Percentiles rank a stretch among this genome's conserved stretches.
These are phyloP conservation scores for Notolepis coatsorum DNA, from an alignment of 2,797 vertebrate genomes.

Conservation along the genomic window DNA sequence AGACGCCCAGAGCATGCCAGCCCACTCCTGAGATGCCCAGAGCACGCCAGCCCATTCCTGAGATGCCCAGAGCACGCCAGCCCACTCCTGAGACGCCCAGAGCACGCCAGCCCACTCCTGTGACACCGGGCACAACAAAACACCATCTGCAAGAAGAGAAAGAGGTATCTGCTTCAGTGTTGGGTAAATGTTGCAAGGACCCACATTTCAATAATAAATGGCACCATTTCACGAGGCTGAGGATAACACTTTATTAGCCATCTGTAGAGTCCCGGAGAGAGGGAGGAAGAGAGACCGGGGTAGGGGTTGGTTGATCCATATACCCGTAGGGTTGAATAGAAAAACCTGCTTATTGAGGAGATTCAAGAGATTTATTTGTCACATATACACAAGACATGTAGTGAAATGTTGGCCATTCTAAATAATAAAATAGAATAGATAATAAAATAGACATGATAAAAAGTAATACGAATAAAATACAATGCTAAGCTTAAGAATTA, in stretches of 20 bases:
- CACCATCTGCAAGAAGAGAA: constrained; percentile 5
- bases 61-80: too few relatives aligned
- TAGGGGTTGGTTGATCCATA: constrained; percentile 37
- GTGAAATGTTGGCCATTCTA: too few relatives aligned
- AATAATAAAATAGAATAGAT: too few relatives aligned
- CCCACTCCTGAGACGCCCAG: too few relatives aligned
- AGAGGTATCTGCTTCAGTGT: constrained; percentile 39
- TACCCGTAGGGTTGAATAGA: constrained; percentile 40
- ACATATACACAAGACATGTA: too few relatives aligned
- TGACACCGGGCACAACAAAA: constrained; percentile 16
- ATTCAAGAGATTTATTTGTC: too few relatives aligned
- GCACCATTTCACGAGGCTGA: constrained; percentile 38
- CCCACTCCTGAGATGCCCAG: too few relatives aligned
- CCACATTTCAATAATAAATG: constrained; percentile 56
- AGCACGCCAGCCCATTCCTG: too few relatives aligned
- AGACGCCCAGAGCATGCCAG: too few relatives aligned
- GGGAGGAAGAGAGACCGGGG: background rate
- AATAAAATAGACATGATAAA: too few relatives aligned
- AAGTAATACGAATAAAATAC: too few relatives aligned
- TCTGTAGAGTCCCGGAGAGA: constrained; percentile 35
- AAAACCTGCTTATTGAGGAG: constrained; percentile 5
- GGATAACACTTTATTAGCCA: constrained; percentile 63
- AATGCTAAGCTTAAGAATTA: too few relatives aligned
- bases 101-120: constrained; percentile 14
- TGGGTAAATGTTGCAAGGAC: constrained; percentile 48